A percentile compares a stretch with the other conserved stretches of the same genome.
Evolutionary conservation across 1,140 invertebrate genomes (phyloP).

Genomic region (Pantala flavescens): DNA sequence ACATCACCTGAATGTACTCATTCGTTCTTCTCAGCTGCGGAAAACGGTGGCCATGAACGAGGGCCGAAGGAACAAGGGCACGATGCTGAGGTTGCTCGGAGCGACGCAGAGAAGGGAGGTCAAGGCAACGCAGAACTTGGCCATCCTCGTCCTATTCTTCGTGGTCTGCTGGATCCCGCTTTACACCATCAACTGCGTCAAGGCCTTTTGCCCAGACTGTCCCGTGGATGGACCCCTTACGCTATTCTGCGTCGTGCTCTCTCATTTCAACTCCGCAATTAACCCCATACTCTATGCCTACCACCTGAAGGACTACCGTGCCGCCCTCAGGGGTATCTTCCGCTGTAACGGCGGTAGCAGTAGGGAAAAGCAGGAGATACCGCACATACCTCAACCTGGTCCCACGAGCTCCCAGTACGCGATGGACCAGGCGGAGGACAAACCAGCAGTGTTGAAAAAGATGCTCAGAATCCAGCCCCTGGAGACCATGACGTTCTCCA

Average conservation of each 20-base stretch:
- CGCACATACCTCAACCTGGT: background rate
- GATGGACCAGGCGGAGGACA: background rate
- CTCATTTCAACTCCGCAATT: conserved; percentile 77
- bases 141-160: conserved; percentile 83
- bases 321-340: conserved; percentile 40
- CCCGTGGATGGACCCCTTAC: conserved; percentile 55
- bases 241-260: conserved; percentile 74
- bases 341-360: background rate
- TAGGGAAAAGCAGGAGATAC: background rate
- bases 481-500: background rate
- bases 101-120: conserved; percentile 75
- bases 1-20: too few relatives aligned
- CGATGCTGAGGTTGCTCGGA: conserved; percentile 65
- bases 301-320: conserved; percentile 73
- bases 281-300: conserved; percentile 84
- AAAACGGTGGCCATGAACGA: conserved; percentile 49
- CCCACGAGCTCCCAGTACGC: background rate
- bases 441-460: background rate
- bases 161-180: conserved; percentile 87
- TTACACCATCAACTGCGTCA: conserved; percentile 81
- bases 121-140: conserved; percentile 81
- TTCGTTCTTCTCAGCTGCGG: conserved; percentile 35
- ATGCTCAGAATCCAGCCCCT: background rate
- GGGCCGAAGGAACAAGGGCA: conserved; percentile 33
- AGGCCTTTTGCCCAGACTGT: conserved; percentile 63